These are phyloP conservation scores for Amblyjoppa fuscipennis DNA, from an alignment of 2,888 invertebrate species.

Conservation along the genomic window DNA sequence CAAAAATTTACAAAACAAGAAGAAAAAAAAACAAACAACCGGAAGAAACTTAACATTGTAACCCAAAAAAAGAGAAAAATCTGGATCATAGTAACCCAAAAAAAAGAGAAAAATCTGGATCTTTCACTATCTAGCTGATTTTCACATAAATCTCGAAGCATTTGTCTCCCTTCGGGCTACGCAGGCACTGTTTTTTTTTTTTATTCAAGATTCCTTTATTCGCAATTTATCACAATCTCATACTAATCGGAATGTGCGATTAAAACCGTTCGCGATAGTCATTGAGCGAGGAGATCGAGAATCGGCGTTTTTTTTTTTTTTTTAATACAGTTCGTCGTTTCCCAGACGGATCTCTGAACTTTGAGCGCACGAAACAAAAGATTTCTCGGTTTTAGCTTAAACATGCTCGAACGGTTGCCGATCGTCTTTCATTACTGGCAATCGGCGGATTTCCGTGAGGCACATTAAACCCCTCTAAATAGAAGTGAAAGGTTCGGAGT, in stretches of 20 bases:
- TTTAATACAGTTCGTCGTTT: neutral
- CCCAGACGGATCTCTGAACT: neutral
- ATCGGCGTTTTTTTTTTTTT: neutral
- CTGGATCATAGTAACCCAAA: neutral
- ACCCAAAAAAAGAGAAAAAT: neutral
- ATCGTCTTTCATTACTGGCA: slow-evolving; percentile 4
- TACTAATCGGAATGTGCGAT: slow-evolving; percentile 13
- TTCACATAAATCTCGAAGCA: neutral
- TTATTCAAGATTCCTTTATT: neutral
- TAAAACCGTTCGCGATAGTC: slow-evolving; percentile 15
- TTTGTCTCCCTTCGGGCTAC: neutral
- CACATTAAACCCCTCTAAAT: slow-evolving; percentile 24
- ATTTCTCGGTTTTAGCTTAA: neutral
- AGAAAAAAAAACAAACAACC: neutral
- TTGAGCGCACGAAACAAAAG: neutral
- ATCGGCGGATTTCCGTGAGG: slow-evolving; percentile 16
- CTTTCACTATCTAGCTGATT: neutral
- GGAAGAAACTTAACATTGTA: neutral
- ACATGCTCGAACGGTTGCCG: neutral
- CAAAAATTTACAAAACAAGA: neutral
- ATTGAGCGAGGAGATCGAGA: neutral
- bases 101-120: neutral
- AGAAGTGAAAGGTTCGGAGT: slow-evolving; percentile 39
- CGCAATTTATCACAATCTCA: slow-evolving; percentile 14
- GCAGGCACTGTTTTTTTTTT: neutral